These are phyloP conservation scores for Ophraella communa DNA, from an alignment of 2,888 invertebrate species.

Conservation along the genomic window DNA sequence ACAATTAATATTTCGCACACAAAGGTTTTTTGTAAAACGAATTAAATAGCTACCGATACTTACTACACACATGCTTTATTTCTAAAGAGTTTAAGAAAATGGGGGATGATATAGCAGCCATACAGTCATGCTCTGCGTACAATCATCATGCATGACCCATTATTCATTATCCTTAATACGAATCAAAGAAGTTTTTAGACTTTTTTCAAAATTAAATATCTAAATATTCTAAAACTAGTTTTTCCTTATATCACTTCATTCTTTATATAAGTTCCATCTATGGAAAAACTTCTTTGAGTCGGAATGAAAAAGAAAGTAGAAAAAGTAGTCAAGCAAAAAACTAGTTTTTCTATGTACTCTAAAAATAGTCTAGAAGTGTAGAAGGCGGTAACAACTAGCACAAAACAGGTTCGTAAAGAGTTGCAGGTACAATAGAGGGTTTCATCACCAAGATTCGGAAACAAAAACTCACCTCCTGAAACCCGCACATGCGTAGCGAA, in stretches of 20 bases:
- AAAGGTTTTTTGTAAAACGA: not conserved
- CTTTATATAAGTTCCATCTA: no score
- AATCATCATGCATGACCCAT: conserved; percentile 2
- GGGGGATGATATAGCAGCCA: not conserved
- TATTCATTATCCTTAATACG: not conserved
- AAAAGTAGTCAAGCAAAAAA: no score
- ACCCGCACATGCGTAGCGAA: conserved; percentile 56
- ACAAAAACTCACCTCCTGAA: conserved; percentile 59
- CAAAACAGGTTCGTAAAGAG: no score
- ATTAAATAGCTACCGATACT: not conserved
- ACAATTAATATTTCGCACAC: not conserved
- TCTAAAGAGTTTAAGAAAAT: not conserved
- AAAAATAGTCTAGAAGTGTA: not conserved
- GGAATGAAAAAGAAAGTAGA: no score
- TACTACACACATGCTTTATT: not conserved
- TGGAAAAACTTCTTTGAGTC: not conserved
- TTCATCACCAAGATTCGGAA: conserved; percentile 52
- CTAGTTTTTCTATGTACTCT: not conserved
- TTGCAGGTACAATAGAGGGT: conserved; percentile 28
- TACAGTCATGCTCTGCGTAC: conserved; percentile 13
- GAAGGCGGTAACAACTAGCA: no score
- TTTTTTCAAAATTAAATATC: not conserved
- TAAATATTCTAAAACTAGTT: no score
- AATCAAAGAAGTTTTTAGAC: not conserved
- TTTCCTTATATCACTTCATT: no score